Evolutionary conservation across 2,113 vertebrate genomes (phyloP).

Genomic region (Sorex fumeus): DNA sequence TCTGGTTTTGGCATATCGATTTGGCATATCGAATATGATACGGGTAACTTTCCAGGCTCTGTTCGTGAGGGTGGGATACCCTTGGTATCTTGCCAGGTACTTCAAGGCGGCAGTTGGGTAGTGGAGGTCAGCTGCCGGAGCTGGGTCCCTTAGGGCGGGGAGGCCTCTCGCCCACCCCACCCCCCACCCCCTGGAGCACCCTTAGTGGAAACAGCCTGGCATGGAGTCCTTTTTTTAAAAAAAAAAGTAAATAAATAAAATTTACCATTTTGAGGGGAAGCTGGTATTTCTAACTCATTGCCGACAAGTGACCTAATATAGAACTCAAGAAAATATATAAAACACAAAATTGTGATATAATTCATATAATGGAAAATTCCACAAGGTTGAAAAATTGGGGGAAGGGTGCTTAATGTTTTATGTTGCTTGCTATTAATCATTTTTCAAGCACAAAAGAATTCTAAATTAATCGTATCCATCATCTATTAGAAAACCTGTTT

Average conservation of each 20-base stretch:
- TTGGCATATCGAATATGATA: too few relatives aligned
- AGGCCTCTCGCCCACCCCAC: too few relatives aligned
- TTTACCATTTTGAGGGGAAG: neutral
- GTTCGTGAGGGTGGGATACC: too few relatives aligned
- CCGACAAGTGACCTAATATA: neutral
- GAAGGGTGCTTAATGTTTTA: neutral
- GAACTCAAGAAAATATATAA: neutral
- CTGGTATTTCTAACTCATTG: neutral
- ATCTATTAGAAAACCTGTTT: neutral
- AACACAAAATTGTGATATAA: neutral
- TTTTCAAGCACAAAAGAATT: slow-evolving; percentile 21
- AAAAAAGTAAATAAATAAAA: neutral
- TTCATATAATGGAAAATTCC: slow-evolving; percentile 1
- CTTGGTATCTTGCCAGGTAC: too few relatives aligned
- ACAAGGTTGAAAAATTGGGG: neutral
- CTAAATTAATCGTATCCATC: neutral
- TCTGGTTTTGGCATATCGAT: too few relatives aligned
- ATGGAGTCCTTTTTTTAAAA: too few relatives aligned
- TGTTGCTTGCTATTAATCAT: neutral
- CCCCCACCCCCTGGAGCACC: too few relatives aligned
- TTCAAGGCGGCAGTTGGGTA: too few relatives aligned
- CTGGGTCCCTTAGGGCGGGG: too few relatives aligned
- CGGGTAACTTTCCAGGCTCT: too few relatives aligned
- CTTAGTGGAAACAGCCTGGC: too few relatives aligned
- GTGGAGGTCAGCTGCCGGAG: too few relatives aligned